phyloP scores from a whole-genome alignment of 2,888 invertebrate genomes.

The Epicampocera succincta region DNA sequence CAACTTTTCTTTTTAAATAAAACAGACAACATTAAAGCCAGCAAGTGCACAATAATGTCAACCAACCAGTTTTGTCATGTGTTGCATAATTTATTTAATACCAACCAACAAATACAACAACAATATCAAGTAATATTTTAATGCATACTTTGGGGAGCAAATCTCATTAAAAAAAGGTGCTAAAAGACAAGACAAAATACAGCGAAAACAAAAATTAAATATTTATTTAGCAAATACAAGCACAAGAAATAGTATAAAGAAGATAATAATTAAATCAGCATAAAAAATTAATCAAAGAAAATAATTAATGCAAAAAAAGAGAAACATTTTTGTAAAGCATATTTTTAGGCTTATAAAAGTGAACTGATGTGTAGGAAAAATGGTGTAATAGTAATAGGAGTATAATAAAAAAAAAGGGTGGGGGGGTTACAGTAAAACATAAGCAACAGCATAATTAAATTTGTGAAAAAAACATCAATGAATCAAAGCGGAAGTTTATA shows the following conservation, averaged over 20 bases:
- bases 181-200: slow-evolving; percentile 10
- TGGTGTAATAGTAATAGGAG: not conserved
- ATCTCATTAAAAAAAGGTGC: slow-evolving; percentile 35
- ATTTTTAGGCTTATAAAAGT: slow-evolving; percentile 10
- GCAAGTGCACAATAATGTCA: slow-evolving; percentile 59
- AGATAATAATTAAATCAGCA: slow-evolving; percentile 27
- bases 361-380: not conserved
- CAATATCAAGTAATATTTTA: slow-evolving; percentile 22
- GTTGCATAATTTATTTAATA: slow-evolving; percentile 49
- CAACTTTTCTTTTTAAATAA: slow-evolving; percentile 9
- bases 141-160: slow-evolving; percentile 56
- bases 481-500: too few relatives aligned
- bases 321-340: slow-evolving; percentile 5
- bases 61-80: slow-evolving; percentile 30
- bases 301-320: slow-evolving; percentile 12
- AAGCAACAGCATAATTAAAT: too few relatives aligned
- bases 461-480: too few relatives aligned
- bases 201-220: slow-evolving; percentile 1
- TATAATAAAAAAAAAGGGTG: not conserved
- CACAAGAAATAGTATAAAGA: not conserved
- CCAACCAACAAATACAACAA: not conserved
- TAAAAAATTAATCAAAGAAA: slow-evolving; percentile 40
- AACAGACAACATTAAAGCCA: slow-evolving; percentile 18
- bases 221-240: slow-evolving; percentile 20
- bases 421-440: too few relatives aligned